Conservation (phyloP, 2,113 vertebrate species). For the Dryoscopus gambensis region DNA sequence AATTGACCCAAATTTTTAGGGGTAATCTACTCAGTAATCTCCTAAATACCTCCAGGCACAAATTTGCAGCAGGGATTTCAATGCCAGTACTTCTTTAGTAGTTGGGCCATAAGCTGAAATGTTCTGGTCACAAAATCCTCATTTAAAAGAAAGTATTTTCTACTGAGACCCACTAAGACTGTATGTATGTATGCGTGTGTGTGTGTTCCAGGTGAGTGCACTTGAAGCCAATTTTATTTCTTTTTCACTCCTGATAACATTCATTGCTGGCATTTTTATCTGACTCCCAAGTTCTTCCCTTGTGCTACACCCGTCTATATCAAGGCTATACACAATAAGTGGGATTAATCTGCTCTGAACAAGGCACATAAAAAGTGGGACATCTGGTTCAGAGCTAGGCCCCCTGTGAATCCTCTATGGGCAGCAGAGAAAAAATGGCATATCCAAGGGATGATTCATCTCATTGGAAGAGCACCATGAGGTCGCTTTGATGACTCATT, state of each 20-base stretch:
- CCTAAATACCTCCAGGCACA: conserved; percentile 11
- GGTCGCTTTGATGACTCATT: not conserved
- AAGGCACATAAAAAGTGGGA: not conserved
- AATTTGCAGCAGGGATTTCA: conserved; percentile 18
- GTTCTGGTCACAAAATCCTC: conserved; percentile 27
- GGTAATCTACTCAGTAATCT: conserved; percentile 35
- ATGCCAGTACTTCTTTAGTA: not conserved
- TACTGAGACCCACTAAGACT: not conserved
- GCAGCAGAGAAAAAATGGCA: not conserved
- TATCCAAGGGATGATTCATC: not conserved
- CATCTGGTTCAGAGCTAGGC: not conserved
- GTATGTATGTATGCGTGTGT: too few species aligned
- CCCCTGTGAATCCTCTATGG: not conserved
- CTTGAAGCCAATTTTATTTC: not conserved
- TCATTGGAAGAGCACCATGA: not conserved
- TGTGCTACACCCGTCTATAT: not conserved
- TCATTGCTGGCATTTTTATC: not conserved
- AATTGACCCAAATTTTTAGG: conserved; percentile 7
- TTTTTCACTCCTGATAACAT: not conserved
- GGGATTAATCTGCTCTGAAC: not conserved
- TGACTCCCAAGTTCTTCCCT: not conserved
- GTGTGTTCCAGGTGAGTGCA: not conserved
- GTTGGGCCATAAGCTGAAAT: not conserved
- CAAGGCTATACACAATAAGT: not conserved
- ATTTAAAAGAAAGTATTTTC: conserved; percentile 32